These are phyloP conservation scores for Amblyornis subalaris DNA, from an alignment of 2,113 vertebrate species.

Conservation along the genomic window DNA sequence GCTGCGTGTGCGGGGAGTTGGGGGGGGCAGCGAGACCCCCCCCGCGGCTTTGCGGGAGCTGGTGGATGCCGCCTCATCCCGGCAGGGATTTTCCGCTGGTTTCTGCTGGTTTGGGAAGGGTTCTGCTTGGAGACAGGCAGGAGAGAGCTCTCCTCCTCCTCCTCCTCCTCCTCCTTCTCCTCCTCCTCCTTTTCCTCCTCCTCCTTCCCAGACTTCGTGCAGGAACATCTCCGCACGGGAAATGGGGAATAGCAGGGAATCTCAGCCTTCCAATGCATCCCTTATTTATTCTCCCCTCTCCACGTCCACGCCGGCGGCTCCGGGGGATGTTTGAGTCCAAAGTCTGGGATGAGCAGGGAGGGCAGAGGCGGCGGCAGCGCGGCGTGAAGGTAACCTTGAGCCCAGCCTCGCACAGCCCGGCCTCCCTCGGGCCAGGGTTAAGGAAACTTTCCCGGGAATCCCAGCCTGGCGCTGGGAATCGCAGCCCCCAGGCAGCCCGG, in stretches of 20 bases:
- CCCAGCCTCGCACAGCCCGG: background rate
- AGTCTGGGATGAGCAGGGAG: background rate
- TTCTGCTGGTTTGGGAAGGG: background rate
- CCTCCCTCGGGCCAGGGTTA: background rate
- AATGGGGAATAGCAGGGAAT: background rate
- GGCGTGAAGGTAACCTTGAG: slow-evolving; percentile 54
- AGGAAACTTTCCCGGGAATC: background rate
- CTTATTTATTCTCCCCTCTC: background rate
- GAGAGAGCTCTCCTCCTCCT: background rate
- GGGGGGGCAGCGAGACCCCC: background rate
- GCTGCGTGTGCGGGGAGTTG: background rate
- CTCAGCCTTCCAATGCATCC: background rate
- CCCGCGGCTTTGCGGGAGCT: background rate
- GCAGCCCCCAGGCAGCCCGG: too few relatives aligned
- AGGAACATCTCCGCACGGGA: background rate
- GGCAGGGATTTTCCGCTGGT: background rate
- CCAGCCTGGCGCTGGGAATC: background rate
- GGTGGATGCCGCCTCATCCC: background rate
- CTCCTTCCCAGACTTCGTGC: background rate
- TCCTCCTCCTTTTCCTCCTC: background rate
- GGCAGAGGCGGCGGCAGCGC: background rate
- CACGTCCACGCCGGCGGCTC: background rate
- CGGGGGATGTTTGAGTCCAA: background rate
- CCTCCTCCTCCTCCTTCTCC: background rate
- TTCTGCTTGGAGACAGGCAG: background rate